Conservation (phyloP, 2,797 vertebrate species). For the Dipus sagitta region DNA sequence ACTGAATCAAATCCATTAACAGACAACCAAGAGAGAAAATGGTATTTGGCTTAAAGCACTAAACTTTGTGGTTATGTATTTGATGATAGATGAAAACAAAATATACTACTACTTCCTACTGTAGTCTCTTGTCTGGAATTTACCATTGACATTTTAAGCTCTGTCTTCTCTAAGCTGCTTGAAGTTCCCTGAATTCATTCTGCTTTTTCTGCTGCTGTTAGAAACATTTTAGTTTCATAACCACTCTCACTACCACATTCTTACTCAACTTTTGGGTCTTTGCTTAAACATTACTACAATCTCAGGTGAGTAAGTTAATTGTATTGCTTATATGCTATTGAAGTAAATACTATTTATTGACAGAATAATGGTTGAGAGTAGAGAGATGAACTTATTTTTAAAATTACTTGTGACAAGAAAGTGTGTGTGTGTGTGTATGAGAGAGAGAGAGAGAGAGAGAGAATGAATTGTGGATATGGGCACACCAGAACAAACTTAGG, state of each 20-base stretch:
- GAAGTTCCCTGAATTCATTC: not conserved
- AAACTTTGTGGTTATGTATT: slow-evolving; percentile 46
- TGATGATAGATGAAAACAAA: slow-evolving; percentile 56
- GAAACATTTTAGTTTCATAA: slow-evolving; percentile 9
- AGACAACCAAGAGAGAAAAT: slow-evolving; percentile 47
- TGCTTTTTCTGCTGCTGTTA: not conserved
- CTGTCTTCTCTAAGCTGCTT: not conserved
- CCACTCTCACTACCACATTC: slow-evolving; percentile 13
- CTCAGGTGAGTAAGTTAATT: slow-evolving; percentile 30
- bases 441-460: too few species aligned
- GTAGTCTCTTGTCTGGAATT: slow-evolving; percentile 11
- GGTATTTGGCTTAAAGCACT: slow-evolving; percentile 41
- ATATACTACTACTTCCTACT: slow-evolving; percentile 27
- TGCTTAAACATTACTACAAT: slow-evolving; percentile 32
- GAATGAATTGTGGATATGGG: too few species aligned
- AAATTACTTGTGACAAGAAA: not conserved
- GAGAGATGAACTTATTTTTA: not conserved
- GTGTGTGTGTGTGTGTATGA: too few species aligned
- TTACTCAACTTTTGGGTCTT: slow-evolving; percentile 48
- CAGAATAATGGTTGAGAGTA: not conserved
- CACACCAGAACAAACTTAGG: too few species aligned
- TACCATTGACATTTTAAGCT: slow-evolving; percentile 1
- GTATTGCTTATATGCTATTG: not conserved
- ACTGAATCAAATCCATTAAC: not conserved
- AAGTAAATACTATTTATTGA: not conserved